phyloP scores from a whole-genome alignment of 2,797 vertebrate genomes.

The Ataeniobius toweri region DNA sequence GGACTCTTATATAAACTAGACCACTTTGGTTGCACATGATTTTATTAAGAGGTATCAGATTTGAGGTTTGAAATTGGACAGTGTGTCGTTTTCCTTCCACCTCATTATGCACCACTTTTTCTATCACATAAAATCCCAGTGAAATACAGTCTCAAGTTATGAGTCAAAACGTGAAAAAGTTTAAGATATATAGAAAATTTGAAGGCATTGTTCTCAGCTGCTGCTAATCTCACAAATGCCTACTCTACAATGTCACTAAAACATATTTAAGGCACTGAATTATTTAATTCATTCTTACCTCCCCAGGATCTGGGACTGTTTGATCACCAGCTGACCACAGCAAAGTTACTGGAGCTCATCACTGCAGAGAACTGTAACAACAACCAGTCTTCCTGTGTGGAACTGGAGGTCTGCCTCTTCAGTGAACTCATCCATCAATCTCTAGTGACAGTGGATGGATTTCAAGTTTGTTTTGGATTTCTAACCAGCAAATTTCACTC shows the following conservation, averaged over 20 bases:
- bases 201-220: no score
- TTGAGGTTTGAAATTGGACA: no score
- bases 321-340: constrained; percentile 79
- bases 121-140: no score
- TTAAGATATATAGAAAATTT: no score
- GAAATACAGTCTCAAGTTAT: no score
- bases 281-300: neutral
- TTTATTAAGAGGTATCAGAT: no score
- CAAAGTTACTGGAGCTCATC: constrained; percentile 81
- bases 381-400: constrained; percentile 66
- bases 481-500: neutral
- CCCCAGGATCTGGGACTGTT: constrained; percentile 86
- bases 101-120: no score
- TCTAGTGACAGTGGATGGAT: neutral
- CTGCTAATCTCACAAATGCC: neutral
- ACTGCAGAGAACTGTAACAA: constrained; percentile 71
- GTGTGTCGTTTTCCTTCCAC: no score
- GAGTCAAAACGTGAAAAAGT: no score
- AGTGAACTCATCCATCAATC: neutral
- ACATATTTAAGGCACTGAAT: no score
- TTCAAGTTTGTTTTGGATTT: neutral
- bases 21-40: no score
- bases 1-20: no score
- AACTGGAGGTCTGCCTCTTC: constrained; percentile 81
- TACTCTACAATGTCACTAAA: neutral